Evolutionary conservation across 2,888 invertebrate genomes (phyloP), one percentile per base, ranked within the genome.

Genomic region (Agrochola macilenta): DNA sequence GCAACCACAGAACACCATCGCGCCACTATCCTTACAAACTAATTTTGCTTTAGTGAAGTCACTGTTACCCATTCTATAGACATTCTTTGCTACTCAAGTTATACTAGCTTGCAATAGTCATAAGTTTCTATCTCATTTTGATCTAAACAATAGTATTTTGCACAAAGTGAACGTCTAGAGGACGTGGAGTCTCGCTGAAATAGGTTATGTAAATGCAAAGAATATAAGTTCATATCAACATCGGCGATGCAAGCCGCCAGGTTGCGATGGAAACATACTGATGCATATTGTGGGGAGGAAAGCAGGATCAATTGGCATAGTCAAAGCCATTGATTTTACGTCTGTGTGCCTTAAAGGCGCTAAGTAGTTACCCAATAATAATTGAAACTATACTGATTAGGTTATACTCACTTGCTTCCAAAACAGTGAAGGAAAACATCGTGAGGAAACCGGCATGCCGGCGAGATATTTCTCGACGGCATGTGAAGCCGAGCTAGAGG

Each of bases 121-220:
- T 82, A 79, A 70, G 81, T 84, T 75, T 65, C 70, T 74, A 74
- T 82, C 83, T 85, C 69, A 78, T 81, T 83, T 71, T 81, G 73
- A 73, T 85, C 71, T 82, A 85, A 82, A 79, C 79, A 84, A 85
- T 86, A 77, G 79, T 78, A 83, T 77, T 83, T 83, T 83, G 69
- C 80, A 70, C 83, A 78, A 79, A 82, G 84, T 84, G 76, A 84
- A 64, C 78, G 57, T 84, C 72, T 74, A 76, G 78, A 82, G 65
- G 69, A 85, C 74, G 78, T 76, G 87, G 88, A 90, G 89, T 88
- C 88, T 90, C 89, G 81, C 87, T 90, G 91, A 93, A 93, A 93
- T 93, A 93, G 91, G 93, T 94, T 94, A 95, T 93, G 95, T 91
- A 94, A 94, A 94, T 95, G 91, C 90, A 90, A 90, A 91, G 91